Percentiles rank a stretch among this genome's conserved stretches.
These are phyloP conservation scores for Drosophila lacteicornis DNA, from an alignment of 1,140 invertebrate genomes.

Conservation along the genomic window DNA sequence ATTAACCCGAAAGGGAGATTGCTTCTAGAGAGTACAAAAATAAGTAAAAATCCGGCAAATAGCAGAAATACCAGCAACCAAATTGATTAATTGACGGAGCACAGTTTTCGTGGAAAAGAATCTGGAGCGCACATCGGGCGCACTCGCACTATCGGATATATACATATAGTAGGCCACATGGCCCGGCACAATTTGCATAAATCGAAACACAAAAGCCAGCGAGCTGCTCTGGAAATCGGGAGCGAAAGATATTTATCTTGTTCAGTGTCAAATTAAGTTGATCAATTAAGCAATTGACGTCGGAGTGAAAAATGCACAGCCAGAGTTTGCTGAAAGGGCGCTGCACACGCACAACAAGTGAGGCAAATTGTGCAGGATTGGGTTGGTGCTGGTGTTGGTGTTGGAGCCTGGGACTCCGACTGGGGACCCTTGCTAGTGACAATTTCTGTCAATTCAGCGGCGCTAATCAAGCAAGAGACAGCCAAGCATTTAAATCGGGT, in stretches of 20 bases:
- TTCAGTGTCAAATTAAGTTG: slow-evolving; percentile 84
- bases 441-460: slow-evolving; percentile 81
- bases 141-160: slow-evolving; percentile 18
- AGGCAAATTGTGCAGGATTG: slow-evolving; percentile 65
- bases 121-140: slow-evolving; percentile 58
- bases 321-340: slow-evolving; percentile 33
- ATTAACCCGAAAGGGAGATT: slow-evolving; percentile 68
- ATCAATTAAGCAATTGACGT: slow-evolving; percentile 84
- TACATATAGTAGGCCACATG: slow-evolving; percentile 59
- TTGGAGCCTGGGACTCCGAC: not conserved
- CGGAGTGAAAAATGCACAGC: slow-evolving; percentile 45
- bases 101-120: slow-evolving; percentile 72
- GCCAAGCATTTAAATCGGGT: slow-evolving; percentile 60
- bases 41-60: slow-evolving; percentile 33
- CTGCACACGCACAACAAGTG: slow-evolving; percentile 61
- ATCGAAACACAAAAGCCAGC: slow-evolving; percentile 76
- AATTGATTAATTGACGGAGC: slow-evolving; percentile 81
- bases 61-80: slow-evolving; percentile 67
- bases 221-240: slow-evolving; percentile 60
- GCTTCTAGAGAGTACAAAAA: slow-evolving; percentile 4
- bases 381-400: not conserved
- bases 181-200: slow-evolving; percentile 76
- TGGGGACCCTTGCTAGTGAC: slow-evolving; percentile 54
- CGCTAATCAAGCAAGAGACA: slow-evolving; percentile 78
- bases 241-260: slow-evolving; percentile 80